These are phyloP conservation scores for Callospermophilus lateralis DNA, from an alignment of 2,113 vertebrate genomes.

Conservation along the genomic window DNA sequence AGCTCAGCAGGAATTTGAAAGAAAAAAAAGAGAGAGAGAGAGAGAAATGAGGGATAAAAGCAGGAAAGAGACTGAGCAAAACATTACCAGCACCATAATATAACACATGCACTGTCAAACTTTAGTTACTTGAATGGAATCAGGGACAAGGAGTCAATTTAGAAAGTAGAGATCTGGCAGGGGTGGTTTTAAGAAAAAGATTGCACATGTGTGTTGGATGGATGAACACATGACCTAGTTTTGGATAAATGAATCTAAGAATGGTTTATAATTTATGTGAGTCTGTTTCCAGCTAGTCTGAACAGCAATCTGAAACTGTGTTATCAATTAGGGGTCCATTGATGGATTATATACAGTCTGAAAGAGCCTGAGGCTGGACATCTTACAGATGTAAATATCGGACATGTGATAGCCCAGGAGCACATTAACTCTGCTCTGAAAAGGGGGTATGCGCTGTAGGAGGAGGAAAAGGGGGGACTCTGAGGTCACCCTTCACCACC, in stretches of 20 bases:
- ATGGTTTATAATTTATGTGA: constrained; percentile 71
- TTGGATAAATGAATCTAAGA: constrained; percentile 67
- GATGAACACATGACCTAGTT: constrained; percentile 57
- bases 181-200: constrained; percentile 53
- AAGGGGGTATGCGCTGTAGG: constrained; percentile 46
- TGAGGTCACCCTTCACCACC: constrained; percentile 57
- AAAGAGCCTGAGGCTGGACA: constrained; percentile 55
- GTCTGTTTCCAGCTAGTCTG: constrained; percentile 68
- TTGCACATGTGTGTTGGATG: constrained; percentile 50
- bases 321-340: constrained; percentile 63
- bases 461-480: background rate
- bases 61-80: constrained; percentile 66
- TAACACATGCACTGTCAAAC: constrained; percentile 55
- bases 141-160: constrained; percentile 59
- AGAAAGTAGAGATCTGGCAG: constrained; percentile 45
- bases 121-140: constrained; percentile 61
- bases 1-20: constrained; percentile 78
- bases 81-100: constrained; percentile 44
- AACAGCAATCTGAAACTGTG: constrained; percentile 72
- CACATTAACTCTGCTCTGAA: constrained; percentile 61
- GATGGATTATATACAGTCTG: constrained; percentile 60
- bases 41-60: constrained; percentile 74
- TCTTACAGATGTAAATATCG: constrained; percentile 59
- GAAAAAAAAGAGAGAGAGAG: background rate
- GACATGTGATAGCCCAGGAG: constrained; percentile 55